These are phyloP conservation scores for Orientallactaga bullata DNA, from an alignment of 2,113 vertebrate species.

Conservation along the genomic window DNA sequence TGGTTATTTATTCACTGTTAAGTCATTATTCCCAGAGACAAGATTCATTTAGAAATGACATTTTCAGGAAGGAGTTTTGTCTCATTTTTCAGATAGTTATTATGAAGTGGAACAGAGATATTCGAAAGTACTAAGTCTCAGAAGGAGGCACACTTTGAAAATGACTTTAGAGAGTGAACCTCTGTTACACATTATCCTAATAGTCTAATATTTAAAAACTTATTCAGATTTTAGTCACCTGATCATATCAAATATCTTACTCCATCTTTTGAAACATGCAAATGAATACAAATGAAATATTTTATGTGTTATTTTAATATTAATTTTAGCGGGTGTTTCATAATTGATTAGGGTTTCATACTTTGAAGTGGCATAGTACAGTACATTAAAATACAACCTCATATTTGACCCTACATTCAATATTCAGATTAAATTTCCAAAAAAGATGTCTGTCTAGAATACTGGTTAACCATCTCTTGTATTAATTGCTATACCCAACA, in stretches of 20 bases:
- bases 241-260: not conserved
- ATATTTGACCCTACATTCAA: not conserved
- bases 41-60: slow-evolving; percentile 53
- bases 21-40: slow-evolving; percentile 68
- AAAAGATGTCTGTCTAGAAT: not conserved
- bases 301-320: slow-evolving; percentile 26
- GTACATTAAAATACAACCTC: slow-evolving; percentile 31
- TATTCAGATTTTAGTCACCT: not conserved
- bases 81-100: slow-evolving; percentile 55
- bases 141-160: slow-evolving; percentile 31
- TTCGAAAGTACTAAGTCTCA: slow-evolving; percentile 25
- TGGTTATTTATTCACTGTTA: slow-evolving; percentile 64
- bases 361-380: slow-evolving; percentile 12
- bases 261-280: slow-evolving; percentile 5
- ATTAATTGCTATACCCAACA: not conserved
- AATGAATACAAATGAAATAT: not conserved
- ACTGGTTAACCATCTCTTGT: not conserved
- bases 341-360: not conserved
- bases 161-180: not conserved
- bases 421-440: slow-evolving; percentile 1
- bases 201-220: slow-evolving; percentile 10
- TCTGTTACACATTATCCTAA: not conserved
- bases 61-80: slow-evolving; percentile 52
- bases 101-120: slow-evolving; percentile 22
- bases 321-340: not conserved